These are phyloP conservation scores for Leptarthrus brevirostris DNA, from an alignment of 2,888 invertebrate species.

Conservation along the genomic window DNA sequence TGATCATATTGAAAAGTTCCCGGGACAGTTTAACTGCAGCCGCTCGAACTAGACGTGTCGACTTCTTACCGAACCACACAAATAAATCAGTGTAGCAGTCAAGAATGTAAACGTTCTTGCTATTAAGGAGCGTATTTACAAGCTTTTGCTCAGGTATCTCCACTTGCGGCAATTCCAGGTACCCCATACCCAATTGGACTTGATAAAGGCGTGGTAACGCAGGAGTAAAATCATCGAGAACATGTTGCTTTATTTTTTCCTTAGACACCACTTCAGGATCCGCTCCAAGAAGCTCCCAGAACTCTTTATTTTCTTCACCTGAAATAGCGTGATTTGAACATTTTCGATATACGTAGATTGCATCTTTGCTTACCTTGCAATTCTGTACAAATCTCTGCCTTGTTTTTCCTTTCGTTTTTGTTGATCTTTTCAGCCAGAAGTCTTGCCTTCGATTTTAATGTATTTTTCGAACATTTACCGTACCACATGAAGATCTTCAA, in stretches of 20 bases:
- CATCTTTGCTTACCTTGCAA: constrained; percentile 72
- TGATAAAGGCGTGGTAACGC: constrained; percentile 84
- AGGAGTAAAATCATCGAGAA: constrained; percentile 60
- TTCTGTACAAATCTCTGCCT: constrained; percentile 88
- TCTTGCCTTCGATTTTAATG: constrained; percentile 79
- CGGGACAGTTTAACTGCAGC: constrained; percentile 97
- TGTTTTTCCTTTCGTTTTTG: constrained; percentile 96
- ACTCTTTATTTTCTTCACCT: constrained; percentile 82
- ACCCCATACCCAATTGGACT: constrained; percentile 98
- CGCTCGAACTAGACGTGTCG: constrained; percentile 92
- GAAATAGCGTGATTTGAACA: background rate
- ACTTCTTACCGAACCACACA: constrained; percentile 99
- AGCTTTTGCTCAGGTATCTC: constrained; percentile 82
- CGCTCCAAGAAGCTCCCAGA: constrained; percentile 80
- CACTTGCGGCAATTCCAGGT: constrained; percentile 95
- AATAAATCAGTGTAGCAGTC: constrained; percentile 95
- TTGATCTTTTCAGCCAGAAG: constrained; percentile 98
- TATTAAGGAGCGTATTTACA: constrained; percentile 81
- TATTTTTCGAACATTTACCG: constrained; percentile 81
- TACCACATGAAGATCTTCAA: constrained; percentile 91
- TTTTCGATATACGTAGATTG: background rate
- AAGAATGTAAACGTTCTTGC: constrained; percentile 94
- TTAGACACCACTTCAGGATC: constrained; percentile 64
- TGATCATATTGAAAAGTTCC: constrained; percentile 94
- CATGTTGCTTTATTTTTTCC: constrained; percentile 65